phyloP scores from a whole-genome alignment of 2,888 invertebrate species.

The Hypomecis punctinalis region DNA sequence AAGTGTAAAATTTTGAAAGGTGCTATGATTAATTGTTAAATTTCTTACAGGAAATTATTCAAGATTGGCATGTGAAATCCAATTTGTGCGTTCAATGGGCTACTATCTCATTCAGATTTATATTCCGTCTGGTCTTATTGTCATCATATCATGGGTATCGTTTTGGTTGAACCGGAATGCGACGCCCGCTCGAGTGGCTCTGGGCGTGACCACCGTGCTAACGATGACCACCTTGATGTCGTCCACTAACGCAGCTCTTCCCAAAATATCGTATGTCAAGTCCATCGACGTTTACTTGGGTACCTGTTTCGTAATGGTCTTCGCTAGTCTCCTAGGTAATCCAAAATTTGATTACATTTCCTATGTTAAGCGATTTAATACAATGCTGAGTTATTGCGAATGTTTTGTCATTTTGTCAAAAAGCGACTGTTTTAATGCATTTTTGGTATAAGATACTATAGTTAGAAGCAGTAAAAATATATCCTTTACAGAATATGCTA shows the following conservation, averaged over 20 bases:
- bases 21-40: slow-evolving; percentile 10
- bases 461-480: slow-evolving; percentile 33
- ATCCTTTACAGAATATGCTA: slow-evolving; percentile 94
- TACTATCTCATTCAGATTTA: slow-evolving; percentile 99
- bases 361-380: slow-evolving; percentile 4
- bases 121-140: slow-evolving; percentile 98
- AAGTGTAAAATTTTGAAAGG: not conserved
- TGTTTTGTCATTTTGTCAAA: not conserved
- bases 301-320: slow-evolving; percentile 99
- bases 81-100: slow-evolving; percentile 98
- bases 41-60: slow-evolving; percentile 95
- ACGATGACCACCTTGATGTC: slow-evolving; percentile 99
- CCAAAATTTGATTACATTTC: slow-evolving; percentile 1
- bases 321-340: slow-evolving; percentile 97
- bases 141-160: slow-evolving; percentile 98
- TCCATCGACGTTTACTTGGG: slow-evolving; percentile 98
- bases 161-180: slow-evolving; percentile 98
- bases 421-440: slow-evolving; percentile 1
- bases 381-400: slow-evolving; percentile 7
- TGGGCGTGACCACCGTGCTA: slow-evolving; percentile 97
- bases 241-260: slow-evolving; percentile 97
- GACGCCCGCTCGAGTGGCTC: slow-evolving; percentile 96
- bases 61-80: slow-evolving; percentile 97
- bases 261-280: slow-evolving; percentile 99
- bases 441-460: not conserved